Evolutionary conservation across 2,797 vertebrate genomes (phyloP), one percentile per base, ranked within the genome.

Genomic region (Phrynocephalus guinanensis): DNA sequence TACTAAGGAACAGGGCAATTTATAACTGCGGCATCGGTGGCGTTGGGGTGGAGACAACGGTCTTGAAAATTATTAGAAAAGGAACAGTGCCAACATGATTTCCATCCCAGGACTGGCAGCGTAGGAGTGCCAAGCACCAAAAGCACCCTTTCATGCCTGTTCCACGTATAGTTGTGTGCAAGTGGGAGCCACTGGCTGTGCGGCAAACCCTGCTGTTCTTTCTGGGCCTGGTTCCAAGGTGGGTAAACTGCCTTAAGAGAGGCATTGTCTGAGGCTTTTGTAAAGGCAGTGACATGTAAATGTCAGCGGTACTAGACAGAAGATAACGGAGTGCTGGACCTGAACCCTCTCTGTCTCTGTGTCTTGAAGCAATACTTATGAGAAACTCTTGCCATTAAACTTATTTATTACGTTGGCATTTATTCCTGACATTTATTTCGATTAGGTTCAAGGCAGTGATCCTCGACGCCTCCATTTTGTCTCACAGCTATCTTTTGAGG

Each of bases 51-150:
- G 70, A 79, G 28, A 50, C 52, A 80, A 70, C 44, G 77, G 50
- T n/a, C 44, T 72, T 78, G 44, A n/a, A 72, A 22, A 70, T 86
- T 79, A 70, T 50, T 79, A 79, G 84, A 71, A 10, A 79, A 79
- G 44, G 44, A 78, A 68, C n/a, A 48, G 76, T 11, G 52, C 33
- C 52, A 79, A 38, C 52, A 26, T 71, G 38, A 38, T 79, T 78
- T 78, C 33, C 63, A 77, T n/a, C 48, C 30, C 70, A 33, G 28
- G 73, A 78, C 11, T 70, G 86, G 67, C 67, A 88, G 76, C 44
- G 70, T 83, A 85, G 77, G 33, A 56, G 22, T 50, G 28, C 22
- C 5, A 81, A 75, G 18, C 48, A 56, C 18, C 48, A 56, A 75
- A n/a, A 85, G 56, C 7, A 73, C 22, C n/a, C 56, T 84, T 84